These are phyloP conservation scores for Agrotis exclamationis DNA, from an alignment of 2,888 invertebrate genomes.

Conservation along the genomic window DNA sequence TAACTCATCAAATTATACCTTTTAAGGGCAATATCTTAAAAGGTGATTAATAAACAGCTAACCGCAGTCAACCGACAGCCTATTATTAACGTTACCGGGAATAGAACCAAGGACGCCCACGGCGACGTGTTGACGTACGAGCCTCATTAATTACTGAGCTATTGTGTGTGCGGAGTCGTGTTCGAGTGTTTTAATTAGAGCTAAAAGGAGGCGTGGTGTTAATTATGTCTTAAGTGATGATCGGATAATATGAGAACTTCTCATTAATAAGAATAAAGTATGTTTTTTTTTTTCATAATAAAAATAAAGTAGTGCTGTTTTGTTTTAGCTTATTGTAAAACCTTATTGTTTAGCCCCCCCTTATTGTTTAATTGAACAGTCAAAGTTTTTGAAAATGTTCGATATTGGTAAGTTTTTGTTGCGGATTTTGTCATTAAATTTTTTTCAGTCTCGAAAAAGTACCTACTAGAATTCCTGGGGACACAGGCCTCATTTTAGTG, in stretches of 20 bases:
- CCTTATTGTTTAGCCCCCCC: no score
- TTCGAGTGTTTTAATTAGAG: slow-evolving; percentile 32
- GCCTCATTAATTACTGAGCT: slow-evolving; percentile 53
- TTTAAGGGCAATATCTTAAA: slow-evolving; percentile 43
- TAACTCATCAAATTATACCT: slow-evolving; percentile 30
- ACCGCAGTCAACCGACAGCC: slow-evolving; percentile 50
- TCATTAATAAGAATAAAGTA: neutral
- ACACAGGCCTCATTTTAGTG: no score
- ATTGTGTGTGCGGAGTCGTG: slow-evolving; percentile 40
- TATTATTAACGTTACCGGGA: slow-evolving; percentile 62
- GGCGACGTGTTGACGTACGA: slow-evolving; percentile 52
- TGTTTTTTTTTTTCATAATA: no score
- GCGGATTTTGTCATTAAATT: no score
- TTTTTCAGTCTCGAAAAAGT: no score
- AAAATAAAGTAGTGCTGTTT: no score
- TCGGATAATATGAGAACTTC: neutral
- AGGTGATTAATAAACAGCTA: slow-evolving; percentile 47
- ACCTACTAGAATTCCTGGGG: no score
- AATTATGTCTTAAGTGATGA: slow-evolving; percentile 1
- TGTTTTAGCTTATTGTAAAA: no score
- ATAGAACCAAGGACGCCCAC: slow-evolving; percentile 68
- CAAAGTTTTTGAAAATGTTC: no score
- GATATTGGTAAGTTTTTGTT: no score
- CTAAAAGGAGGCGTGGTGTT: neutral
- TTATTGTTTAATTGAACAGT: no score